These are phyloP conservation scores for Copidosoma floridanum DNA, from an alignment of 1,140 invertebrate species.

Conservation along the genomic window DNA sequence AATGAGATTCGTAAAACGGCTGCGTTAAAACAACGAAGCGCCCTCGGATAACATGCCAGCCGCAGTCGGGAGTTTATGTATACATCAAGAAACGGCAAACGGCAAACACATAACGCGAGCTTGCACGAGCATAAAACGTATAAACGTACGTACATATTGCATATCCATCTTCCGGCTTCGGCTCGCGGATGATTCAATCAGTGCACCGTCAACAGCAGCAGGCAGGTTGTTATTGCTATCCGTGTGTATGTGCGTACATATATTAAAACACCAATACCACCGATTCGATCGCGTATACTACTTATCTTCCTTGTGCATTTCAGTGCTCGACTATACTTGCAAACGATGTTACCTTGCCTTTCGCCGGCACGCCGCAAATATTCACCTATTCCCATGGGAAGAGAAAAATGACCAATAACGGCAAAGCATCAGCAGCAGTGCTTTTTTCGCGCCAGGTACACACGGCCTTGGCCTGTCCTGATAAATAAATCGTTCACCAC, in stretches of 20 bases:
- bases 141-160: slow-evolving; percentile 53
- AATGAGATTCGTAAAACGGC: slow-evolving; percentile 42
- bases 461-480: slow-evolving; percentile 17
- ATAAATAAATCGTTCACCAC: slow-evolving; percentile 34
- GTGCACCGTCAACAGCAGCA: slow-evolving; percentile 53
- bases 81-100: not conserved
- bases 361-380: no score
- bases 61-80: slow-evolving; percentile 9
- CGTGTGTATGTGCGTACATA: not conserved
- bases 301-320: no score
- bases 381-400: no score
- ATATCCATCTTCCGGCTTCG: no score
- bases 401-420: slow-evolving; percentile 17
- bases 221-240: no score
- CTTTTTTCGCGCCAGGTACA: slow-evolving; percentile 16
- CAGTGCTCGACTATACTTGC: no score
- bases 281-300: no score
- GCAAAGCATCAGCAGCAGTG: no score
- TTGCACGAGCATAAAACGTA: no score
- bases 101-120: slow-evolving; percentile 4
- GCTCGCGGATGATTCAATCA: no score
- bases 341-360: no score
- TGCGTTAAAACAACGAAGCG: slow-evolving; percentile 34
- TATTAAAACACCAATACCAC: no score
- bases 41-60: slow-evolving; percentile 29